Evolutionary conservation across 2,888 invertebrate species (phyloP), one percentile per base, ranked within the genome.

Genomic region (Acleris cristana): DNA sequence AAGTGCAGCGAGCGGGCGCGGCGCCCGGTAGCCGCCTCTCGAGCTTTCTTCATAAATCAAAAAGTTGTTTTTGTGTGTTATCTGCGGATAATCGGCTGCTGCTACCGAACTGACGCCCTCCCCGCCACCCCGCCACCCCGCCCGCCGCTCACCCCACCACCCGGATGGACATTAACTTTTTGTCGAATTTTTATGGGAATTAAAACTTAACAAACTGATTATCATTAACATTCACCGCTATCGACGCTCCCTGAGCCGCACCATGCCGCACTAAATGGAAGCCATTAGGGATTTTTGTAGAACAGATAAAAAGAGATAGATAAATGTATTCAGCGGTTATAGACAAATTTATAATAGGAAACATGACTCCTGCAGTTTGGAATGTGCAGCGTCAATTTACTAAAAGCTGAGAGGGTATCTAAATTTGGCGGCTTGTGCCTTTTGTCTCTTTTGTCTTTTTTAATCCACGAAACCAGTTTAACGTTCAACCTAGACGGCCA

Each of bases 11-110:
- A 76, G 75, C 71, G 74, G 40, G 73, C 77, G 86, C 87, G 87
- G 88, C 90, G 87, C 86, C 90, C 90, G 77, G 91, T 90, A 91
- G 91, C 90, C 84, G 87, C 81, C 84, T 83, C 82, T 79, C 79
- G 75, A 82, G 87, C 87, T 89, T 88, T 89, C 89, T 88, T 90
- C 90, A 91, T 91, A 91, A 91, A 91, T 91, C 91, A 91, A 90
- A 90, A 90, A 85, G 89, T 86, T 87, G 90, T 90, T 90, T 90
- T 90, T 89, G 86, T 89, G 85, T 82, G 83, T 89, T 91, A 92
- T 90, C 91, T 86, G 80, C 84, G 84, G 86, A 89, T 90, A 90
- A 90, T 90, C 90, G 87, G 84, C 85, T 84, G 88, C 86, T 77
- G 87, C 91, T 89, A 89, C 90, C 76, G 88, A 84, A 78, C 82